phyloP scores from a whole-genome alignment of 2,888 invertebrate species.

The Noctua fimbriata region DNA sequence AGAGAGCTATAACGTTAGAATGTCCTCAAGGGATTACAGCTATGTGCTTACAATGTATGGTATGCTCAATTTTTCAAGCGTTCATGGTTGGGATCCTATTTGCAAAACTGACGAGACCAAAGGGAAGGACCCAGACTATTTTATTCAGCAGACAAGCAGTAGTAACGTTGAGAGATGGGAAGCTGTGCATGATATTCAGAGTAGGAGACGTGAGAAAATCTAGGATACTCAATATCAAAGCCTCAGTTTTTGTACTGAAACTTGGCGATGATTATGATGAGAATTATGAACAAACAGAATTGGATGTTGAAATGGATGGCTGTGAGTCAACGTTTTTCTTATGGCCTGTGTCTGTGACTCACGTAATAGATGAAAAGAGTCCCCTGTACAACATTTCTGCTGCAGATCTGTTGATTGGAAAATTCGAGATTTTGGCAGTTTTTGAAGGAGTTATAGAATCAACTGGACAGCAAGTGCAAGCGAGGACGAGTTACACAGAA shows the following conservation, averaged over 20 bases:
- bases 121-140: slow-evolving; percentile 97
- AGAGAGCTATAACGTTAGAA: slow-evolving; percentile 96
- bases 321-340: slow-evolving; percentile 98
- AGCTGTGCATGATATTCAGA: slow-evolving; percentile 96
- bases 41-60: slow-evolving; percentile 98
- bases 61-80: slow-evolving; percentile 96
- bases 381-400: slow-evolving; percentile 97
- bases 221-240: slow-evolving; percentile 97
- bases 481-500: slow-evolving; percentile 95
- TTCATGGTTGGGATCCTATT: slow-evolving; percentile 97
- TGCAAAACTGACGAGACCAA: slow-evolving; percentile 98
- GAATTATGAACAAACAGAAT: slow-evolving; percentile 95
- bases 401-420: slow-evolving; percentile 95
- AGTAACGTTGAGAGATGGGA: slow-evolving; percentile 96
- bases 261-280: slow-evolving; percentile 95
- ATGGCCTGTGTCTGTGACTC: slow-evolving; percentile 98
- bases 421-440: slow-evolving; percentile 96
- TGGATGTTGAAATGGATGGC: slow-evolving; percentile 94
- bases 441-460: slow-evolving; percentile 97
- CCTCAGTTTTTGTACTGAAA: slow-evolving; percentile 95
- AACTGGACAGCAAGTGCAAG: slow-evolving; percentile 95
- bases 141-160: slow-evolving; percentile 97
- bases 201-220: slow-evolving; percentile 98
- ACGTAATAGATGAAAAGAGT: slow-evolving; percentile 95
- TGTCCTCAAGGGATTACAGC: slow-evolving; percentile 98